Evolutionary conservation across 2,888 invertebrate species (phyloP).

Genomic region (Callinectes sapidus): DNA sequence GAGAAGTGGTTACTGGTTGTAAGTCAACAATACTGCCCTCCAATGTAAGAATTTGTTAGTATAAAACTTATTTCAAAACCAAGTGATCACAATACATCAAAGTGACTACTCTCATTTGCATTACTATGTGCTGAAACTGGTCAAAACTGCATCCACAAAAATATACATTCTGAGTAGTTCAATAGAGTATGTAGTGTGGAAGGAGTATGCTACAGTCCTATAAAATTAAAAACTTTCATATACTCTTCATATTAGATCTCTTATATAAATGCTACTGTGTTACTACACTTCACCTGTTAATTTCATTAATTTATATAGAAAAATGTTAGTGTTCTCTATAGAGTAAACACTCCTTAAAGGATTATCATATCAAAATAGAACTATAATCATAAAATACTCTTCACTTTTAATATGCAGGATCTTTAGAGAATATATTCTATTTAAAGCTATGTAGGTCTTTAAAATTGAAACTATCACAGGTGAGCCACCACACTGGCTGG

Average conservation of each 20-base stretch:
- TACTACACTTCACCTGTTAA: neutral
- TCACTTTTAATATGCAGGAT: slow-evolving; percentile 20
- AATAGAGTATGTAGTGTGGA: neutral
- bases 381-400: slow-evolving; percentile 27
- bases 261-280: slow-evolving; percentile 10
- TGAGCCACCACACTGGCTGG: neutral
- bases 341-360: neutral
- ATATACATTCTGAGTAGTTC: neutral
- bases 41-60: neutral
- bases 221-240: neutral
- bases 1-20: neutral
- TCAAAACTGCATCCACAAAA: neutral
- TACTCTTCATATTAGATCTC: neutral
- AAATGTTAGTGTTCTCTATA: neutral
- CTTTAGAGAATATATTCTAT: slow-evolving; percentile 26
- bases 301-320: slow-evolving; percentile 14
- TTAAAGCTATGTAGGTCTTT: slow-evolving; percentile 34
- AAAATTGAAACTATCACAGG: slow-evolving; percentile 23
- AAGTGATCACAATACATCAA: neutral
- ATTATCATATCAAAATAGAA: slow-evolving; percentile 36
- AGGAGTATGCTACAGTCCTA: neutral
- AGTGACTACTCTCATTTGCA: neutral
- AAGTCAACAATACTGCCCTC: neutral
- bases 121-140: neutral
- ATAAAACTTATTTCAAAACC: neutral